Conservation (phyloP, 2,888 invertebrate species). For the Sarcophaga carnaria region DNA sequence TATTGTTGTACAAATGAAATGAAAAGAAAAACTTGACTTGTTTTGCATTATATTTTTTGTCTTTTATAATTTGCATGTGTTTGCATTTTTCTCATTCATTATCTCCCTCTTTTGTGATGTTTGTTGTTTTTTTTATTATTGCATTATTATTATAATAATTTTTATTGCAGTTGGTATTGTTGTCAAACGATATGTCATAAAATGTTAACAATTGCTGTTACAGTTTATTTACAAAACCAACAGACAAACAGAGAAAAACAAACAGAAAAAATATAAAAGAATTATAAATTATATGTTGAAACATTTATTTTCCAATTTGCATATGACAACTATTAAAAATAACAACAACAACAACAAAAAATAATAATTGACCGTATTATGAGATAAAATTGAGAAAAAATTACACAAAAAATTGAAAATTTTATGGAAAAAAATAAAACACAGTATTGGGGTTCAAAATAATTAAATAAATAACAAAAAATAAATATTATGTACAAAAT, state of each 20-base stretch:
- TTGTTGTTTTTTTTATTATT: neutral
- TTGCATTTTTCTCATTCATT: slow-evolving; percentile 5
- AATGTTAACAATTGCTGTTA: neutral
- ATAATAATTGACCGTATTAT: neutral
- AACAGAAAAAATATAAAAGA: neutral
- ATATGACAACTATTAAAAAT: no score
- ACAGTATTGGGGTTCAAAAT: no score
- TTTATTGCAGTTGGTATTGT: no score
- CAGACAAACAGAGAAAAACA: no score
- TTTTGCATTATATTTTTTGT: no score
- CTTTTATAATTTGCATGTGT: neutral
- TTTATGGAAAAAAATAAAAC: no score
- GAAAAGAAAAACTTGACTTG: no score
- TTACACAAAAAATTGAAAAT: no score
- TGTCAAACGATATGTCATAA: no score
- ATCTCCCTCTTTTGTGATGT: neutral
- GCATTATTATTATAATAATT: no score
- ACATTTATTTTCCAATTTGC: neutral
- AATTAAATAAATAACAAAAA: no score
- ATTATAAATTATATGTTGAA: neutral
- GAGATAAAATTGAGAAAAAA: neutral
- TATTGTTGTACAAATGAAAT: neutral
- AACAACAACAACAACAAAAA: neutral
- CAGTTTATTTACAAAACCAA: neutral
- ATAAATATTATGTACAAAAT: no score